Evolutionary conservation across 2,113 vertebrate genomes (phyloP).

Genomic region (Ciconia boyciana): DNA sequence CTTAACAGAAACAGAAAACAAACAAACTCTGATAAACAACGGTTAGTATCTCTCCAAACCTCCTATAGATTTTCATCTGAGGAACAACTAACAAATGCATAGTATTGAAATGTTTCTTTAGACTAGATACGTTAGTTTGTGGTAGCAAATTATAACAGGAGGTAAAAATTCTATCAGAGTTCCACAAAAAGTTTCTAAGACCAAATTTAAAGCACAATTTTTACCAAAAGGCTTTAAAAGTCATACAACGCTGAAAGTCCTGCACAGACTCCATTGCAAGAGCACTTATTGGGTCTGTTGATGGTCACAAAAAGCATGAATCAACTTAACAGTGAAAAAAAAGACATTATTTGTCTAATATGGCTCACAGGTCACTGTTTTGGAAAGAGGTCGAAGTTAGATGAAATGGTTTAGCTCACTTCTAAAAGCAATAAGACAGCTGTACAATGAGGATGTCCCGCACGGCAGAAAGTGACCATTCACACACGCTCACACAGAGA

Average conservation of each 20-base stretch:
- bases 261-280: neutral
- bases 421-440: neutral
- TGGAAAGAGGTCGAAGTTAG: neutral
- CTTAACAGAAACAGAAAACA: neutral
- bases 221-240: neutral
- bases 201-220: neutral
- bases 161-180: neutral
- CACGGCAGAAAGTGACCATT: neutral
- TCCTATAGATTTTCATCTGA: neutral
- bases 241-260: neutral
- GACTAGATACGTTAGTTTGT: neutral
- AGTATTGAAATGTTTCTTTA: neutral
- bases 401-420: neutral
- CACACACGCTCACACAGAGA: too few relatives aligned
- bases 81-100: neutral
- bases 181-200: neutral
- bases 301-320: neutral
- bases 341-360: neutral
- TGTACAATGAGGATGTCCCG: rapidly evolving
- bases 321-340: neutral
- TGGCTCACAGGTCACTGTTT: neutral
- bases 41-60: neutral
- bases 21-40: neutral
- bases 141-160: neutral
- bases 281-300: neutral